Conservation (phyloP, 2,797 vertebrate species). For the Pipistrellus pipistrellus region DNA sequence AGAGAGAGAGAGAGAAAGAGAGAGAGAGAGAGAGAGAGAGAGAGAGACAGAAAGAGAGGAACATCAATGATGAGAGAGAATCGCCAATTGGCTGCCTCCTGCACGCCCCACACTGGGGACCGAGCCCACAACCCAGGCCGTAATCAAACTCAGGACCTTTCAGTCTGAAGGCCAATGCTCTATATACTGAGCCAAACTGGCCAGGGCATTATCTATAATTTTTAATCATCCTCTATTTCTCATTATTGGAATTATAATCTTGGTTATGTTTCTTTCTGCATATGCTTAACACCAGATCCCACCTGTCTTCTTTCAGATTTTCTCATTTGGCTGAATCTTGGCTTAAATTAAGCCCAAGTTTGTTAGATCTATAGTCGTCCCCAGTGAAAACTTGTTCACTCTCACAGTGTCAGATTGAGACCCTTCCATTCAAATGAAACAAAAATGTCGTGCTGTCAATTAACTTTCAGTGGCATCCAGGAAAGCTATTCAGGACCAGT, state of each 20-base stretch:
- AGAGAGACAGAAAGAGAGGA: too few species aligned
- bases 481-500: not conserved
- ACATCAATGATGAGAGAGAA: too few species aligned
- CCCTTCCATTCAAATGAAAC: not conserved
- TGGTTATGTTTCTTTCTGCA: not conserved
- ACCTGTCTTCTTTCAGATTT: not conserved
- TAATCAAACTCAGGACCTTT: too few species aligned
- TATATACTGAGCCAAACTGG: too few species aligned
- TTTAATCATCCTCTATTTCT: not conserved
- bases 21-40: too few species aligned
- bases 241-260: too few species aligned
- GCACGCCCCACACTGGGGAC: too few species aligned
- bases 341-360: too few species aligned
- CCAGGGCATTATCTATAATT: not conserved
- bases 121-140: too few species aligned
- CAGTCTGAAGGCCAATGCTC: too few species aligned
- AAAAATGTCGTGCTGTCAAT: not conserved
- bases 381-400: not conserved
- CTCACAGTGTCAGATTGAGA: not conserved
- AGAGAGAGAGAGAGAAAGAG: too few species aligned
- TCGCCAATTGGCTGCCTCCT: too few species aligned
- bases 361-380: rapidly evolving
- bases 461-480: not conserved
- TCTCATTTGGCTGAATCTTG: not conserved
- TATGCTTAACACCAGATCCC: not conserved